phyloP scores from a whole-genome alignment of 53 echinoderm and acorn worm genomes.

The Antedon mediterranea region DNA sequence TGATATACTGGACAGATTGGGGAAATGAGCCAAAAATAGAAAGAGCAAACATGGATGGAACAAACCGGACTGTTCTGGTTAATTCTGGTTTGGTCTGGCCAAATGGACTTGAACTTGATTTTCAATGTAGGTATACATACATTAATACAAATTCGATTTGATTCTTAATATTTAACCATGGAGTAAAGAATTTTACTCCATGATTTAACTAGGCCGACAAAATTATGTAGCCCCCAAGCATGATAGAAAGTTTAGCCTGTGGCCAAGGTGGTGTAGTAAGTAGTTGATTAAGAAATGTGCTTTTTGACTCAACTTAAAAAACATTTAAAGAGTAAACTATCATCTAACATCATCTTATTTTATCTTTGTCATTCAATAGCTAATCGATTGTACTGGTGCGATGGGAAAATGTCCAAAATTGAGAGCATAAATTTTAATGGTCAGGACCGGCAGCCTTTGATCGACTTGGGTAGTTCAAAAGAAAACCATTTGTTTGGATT shows the following conservation, averaged over 20 bases:
- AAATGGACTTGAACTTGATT: slow-evolving; percentile 58
- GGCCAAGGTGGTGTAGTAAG: no score
- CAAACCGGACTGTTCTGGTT: slow-evolving; percentile 31
- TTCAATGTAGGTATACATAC: slow-evolving; percentile 31
- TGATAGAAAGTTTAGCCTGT: no score
- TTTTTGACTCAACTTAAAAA: no score
- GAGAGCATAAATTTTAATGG: slow-evolving; percentile 40
- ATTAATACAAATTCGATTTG: no score
- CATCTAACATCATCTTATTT: no score
- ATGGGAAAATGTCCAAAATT: slow-evolving; percentile 45
- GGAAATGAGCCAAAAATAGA: slow-evolving; percentile 52
- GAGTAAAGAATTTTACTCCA: no score
- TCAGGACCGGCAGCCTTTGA: slow-evolving; percentile 20
- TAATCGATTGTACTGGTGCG: slow-evolving; percentile 72
- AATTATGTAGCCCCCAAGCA: no score
- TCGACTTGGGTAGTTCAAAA: slow-evolving; percentile 4
- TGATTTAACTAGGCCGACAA: no score
- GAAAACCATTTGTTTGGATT: slow-evolving; percentile 60
- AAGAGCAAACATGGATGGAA: slow-evolving; percentile 68
- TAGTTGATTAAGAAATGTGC: no score
- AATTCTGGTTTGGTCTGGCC: slow-evolving; percentile 43
- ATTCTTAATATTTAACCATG: no score
- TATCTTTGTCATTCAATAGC: slow-evolving; percentile 4
- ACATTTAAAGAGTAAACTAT: no score
- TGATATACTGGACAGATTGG: slow-evolving; percentile 75